Percentiles rank a stretch among this genome's conserved stretches.
These are phyloP conservation scores for Aplocera efformata DNA, from an alignment of 2,888 invertebrate genomes.

Conservation along the genomic window DNA sequence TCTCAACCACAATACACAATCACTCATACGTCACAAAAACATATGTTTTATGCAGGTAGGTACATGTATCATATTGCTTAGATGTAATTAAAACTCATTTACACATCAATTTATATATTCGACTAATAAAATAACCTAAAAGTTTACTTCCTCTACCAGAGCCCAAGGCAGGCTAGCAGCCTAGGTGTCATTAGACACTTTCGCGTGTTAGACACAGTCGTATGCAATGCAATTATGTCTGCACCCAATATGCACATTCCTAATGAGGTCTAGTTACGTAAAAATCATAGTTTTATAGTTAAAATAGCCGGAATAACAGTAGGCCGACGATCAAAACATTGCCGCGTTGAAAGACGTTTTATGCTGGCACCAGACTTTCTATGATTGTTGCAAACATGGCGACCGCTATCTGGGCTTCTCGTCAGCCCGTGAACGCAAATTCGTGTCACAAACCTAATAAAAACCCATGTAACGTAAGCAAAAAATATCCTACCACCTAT, in stretches of 20 bases:
- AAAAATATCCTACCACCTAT: conserved; percentile 68
- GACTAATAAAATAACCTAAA: conserved; percentile 60
- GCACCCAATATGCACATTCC: conserved; percentile 43
- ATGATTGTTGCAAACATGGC: conserved; percentile 80
- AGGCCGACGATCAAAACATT: conserved; percentile 63
- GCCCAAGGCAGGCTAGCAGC: conserved; percentile 63
- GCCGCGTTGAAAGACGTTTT: conserved; percentile 56
- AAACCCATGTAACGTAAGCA: conserved; percentile 76
- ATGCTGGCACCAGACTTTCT: conserved; percentile 68
- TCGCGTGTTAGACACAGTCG: conserved; percentile 52
- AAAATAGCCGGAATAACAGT: conserved; percentile 43
- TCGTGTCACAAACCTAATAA: conserved; percentile 77
- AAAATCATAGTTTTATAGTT: conserved; percentile 39
- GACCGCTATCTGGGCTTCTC: conserved; percentile 80
- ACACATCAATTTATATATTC: conserved; percentile 29
- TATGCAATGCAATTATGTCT: conserved; percentile 50
- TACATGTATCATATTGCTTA: conserved; percentile 27
- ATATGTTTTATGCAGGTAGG: conserved; percentile 7
- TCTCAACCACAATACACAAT: conserved; percentile 7
- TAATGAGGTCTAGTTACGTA: conserved; percentile 33
- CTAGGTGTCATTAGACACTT: conserved; percentile 74
- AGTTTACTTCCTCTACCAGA: conserved; percentile 51
- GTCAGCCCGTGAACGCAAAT: conserved; percentile 68
- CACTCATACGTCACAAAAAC: conserved; percentile 1
- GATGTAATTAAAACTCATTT: conserved; percentile 35